Percentiles rank a stretch among this genome's conserved stretches.
phyloP scores from a whole-genome alignment of 2,113 vertebrate genomes.

The Chunga burmeisteri region DNA sequence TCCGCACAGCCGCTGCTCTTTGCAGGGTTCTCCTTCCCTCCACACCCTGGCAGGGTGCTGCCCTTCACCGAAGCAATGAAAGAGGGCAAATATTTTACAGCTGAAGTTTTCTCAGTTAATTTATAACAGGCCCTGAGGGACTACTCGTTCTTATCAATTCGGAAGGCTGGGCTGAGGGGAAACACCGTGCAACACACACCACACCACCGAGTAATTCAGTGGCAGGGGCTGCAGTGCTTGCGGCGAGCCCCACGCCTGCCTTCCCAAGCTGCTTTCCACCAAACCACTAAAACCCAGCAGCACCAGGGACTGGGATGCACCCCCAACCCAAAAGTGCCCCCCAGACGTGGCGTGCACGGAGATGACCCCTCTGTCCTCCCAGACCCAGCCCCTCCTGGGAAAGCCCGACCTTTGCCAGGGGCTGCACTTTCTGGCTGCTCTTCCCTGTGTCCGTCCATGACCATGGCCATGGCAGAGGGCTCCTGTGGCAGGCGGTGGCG shows the following conservation, averaged over 20 bases:
- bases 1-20: not conserved
- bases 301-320: not conserved
- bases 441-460: not conserved
- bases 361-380: not conserved
- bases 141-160: no score
- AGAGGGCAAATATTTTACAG: not conserved
- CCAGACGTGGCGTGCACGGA: rapidly evolving
- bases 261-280: not conserved
- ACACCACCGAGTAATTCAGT: rapidly evolving
- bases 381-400: not conserved
- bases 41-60: not conserved
- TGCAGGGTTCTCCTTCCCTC: not conserved
- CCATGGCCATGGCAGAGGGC: not conserved
- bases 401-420: no score
- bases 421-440: not conserved
- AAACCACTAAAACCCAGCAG: not conserved
- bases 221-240: not conserved
- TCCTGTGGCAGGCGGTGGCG: not conserved
- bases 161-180: not conserved
- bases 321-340: not conserved
- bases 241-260: no score
- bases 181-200: rapidly evolving
- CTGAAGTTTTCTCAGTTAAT: not conserved
- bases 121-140: not conserved
- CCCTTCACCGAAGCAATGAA: not conserved